A percentile compares a stretch with the other conserved stretches of the same genome.
Evolutionary conservation across 2,113 vertebrate genomes (phyloP).

Genomic region (Leucosticte australis): DNA sequence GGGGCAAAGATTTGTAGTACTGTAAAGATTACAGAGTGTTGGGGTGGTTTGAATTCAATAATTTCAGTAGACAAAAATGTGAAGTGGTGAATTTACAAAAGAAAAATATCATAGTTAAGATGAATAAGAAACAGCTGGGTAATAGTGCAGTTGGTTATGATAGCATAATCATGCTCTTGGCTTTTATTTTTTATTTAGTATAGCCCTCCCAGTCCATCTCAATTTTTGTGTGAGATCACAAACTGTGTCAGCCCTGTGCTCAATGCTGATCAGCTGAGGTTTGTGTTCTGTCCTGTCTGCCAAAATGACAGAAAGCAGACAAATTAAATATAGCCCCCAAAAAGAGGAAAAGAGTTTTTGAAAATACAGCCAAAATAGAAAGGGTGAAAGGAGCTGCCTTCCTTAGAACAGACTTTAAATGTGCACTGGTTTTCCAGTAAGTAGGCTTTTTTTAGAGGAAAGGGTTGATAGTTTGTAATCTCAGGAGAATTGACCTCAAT

Average conservation of each 20-base stretch:
- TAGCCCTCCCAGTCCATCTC: neutral
- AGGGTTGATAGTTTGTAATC: neutral
- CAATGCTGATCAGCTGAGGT: neutral
- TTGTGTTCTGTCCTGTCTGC: neutral
- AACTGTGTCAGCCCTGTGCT: neutral
- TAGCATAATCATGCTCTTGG: neutral
- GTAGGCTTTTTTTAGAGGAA: neutral
- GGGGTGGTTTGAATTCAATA: neutral
- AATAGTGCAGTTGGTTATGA: neutral
- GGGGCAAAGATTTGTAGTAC: neutral
- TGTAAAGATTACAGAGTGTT: neutral
- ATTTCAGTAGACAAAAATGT: neutral
- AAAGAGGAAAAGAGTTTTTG: neutral
- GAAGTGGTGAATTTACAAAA: neutral
- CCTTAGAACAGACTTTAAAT: neutral
- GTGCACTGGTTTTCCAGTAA: neutral
- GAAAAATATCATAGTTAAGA: neutral
- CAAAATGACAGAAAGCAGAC: neutral
- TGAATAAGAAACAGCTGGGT: neutral
- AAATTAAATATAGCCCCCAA: neutral
- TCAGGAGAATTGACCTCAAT: neutral
- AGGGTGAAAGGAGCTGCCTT: neutral
- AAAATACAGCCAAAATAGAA: neutral
- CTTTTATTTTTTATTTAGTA: neutral
- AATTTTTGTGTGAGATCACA: neutral